These are phyloP conservation scores for Rynchops niger DNA, from an alignment of 2,113 vertebrate species.

Conservation along the genomic window DNA sequence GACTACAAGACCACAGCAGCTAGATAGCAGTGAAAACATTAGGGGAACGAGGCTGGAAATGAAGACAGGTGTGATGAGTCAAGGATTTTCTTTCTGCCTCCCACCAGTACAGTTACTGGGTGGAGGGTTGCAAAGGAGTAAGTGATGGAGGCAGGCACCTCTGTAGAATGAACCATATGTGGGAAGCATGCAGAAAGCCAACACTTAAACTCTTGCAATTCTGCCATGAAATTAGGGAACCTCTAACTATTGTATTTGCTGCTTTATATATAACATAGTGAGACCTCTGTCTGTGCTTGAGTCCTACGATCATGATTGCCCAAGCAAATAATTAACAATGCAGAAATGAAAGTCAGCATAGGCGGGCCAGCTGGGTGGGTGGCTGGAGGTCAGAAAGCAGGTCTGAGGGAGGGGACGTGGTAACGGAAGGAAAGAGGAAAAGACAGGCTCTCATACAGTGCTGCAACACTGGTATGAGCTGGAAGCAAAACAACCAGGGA, in stretches of 20 bases:
- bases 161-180: background rate
- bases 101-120: background rate
- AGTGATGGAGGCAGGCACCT: background rate
- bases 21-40: background rate
- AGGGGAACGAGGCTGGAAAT: background rate
- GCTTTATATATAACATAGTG: background rate
- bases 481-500: background rate
- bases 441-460: background rate
- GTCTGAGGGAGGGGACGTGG: background rate
- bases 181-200: background rate
- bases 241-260: background rate
- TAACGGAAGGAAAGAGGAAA: background rate
- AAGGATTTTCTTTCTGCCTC: constrained; percentile 1
- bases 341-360: background rate
- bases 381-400: background rate
- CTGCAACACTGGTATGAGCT: background rate
- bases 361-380: background rate
- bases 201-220: background rate
- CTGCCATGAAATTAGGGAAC: background rate
- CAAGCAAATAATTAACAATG: constrained; percentile 44
- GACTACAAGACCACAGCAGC: background rate
- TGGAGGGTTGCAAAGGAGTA: background rate
- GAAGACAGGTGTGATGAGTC: background rate
- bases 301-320: background rate
- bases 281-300: background rate